These are phyloP conservation scores for Drosophila rellima DNA, from an alignment of 2,888 invertebrate genomes.

Conservation along the genomic window DNA sequence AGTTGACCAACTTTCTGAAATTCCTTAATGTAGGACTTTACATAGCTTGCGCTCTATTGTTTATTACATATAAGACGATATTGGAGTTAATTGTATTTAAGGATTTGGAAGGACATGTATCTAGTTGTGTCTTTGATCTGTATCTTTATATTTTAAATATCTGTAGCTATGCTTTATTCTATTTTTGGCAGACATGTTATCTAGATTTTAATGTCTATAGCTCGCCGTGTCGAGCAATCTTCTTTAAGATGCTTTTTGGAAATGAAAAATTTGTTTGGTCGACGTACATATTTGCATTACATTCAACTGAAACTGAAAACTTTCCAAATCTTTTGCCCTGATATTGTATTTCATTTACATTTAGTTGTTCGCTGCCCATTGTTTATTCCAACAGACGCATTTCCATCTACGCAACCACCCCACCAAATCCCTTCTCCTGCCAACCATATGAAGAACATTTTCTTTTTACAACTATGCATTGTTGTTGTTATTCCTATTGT, in stretches of 20 bases:
- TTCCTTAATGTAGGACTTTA: too few species aligned
- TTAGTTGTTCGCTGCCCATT: constrained; percentile 52
- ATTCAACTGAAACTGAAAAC: constrained; percentile 65
- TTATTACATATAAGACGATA: too few species aligned
- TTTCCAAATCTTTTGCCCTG: constrained; percentile 52
- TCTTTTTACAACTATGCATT: constrained; percentile 61
- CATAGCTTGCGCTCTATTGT: background rate
- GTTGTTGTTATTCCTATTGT: constrained; percentile 31
- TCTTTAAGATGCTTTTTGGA: background rate
- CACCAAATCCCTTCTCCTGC: background rate
- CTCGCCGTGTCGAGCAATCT: background rate
- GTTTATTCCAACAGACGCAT: constrained; percentile 27
- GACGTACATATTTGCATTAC: constrained; percentile 45
- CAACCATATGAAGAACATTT: constrained; percentile 56
- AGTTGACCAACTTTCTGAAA: background rate
- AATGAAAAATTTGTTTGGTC: constrained; percentile 61
- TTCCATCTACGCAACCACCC: constrained; percentile 19
- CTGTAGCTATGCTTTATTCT: too few species aligned
- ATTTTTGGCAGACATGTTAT: too few species aligned
- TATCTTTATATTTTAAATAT: too few species aligned
- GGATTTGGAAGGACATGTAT: too few species aligned
- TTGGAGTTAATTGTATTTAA: too few species aligned
- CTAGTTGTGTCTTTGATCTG: too few species aligned
- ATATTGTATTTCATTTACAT: constrained; percentile 69
- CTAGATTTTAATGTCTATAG: background rate